These are phyloP conservation scores for Eutrigla gurnardus DNA, from an alignment of 2,797 vertebrate species.

Conservation along the genomic window DNA sequence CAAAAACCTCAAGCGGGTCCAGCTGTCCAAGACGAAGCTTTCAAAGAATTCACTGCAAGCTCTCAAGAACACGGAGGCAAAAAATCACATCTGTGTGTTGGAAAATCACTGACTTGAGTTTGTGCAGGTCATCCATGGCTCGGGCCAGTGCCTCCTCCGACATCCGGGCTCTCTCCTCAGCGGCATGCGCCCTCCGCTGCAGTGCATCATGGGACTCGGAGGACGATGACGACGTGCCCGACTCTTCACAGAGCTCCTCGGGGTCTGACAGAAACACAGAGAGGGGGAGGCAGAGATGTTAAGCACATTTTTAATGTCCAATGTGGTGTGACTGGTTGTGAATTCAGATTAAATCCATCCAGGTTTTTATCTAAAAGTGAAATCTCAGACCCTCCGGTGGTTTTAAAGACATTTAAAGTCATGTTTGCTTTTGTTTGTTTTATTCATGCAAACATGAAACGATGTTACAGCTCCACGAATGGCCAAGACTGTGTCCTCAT, in stretches of 20 bases:
- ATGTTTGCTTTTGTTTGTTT: too few relatives aligned
- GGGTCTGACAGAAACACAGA: constrained; percentile 82
- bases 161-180: constrained; percentile 84
- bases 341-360: neutral
- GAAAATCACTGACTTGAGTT: constrained; percentile 86
- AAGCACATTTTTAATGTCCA: too few relatives aligned
- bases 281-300: neutral
- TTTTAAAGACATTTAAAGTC: neutral
- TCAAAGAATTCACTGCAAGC: neutral
- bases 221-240: constrained; percentile 50
- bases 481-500: too few relatives aligned
- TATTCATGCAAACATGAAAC: neutral
- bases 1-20: too few relatives aligned
- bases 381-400: neutral
- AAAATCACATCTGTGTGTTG: neutral
- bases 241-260: constrained; percentile 86
- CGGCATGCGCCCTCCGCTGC: constrained; percentile 78
- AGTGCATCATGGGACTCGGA: constrained; percentile 50
- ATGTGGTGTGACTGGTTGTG: neutral
- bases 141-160: constrained; percentile 88
- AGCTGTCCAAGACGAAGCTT: too few relatives aligned
- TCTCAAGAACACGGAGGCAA: neutral
- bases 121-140: constrained; percentile 91
- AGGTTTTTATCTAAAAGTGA: neutral
- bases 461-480: too few relatives aligned